These are phyloP conservation scores for Hydropsyche betteni DNA, from an alignment of 2,888 invertebrate genomes.

Conservation along the genomic window DNA sequence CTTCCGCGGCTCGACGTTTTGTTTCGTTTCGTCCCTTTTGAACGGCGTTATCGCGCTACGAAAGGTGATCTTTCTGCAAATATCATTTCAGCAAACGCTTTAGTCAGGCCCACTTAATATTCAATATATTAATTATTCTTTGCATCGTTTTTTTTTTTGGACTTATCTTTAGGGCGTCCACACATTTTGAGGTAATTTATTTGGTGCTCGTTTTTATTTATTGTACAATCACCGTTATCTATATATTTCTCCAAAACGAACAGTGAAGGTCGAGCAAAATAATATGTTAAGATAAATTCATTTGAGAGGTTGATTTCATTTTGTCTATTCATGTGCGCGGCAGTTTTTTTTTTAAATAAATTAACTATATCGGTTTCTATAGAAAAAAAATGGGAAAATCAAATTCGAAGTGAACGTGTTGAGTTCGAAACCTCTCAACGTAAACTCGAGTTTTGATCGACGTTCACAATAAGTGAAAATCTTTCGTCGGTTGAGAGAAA, in stretches of 20 bases:
- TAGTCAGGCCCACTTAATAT: slow-evolving; percentile 24
- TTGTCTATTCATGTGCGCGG: no score
- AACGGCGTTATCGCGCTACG: slow-evolving; percentile 69
- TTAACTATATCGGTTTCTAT: no score
- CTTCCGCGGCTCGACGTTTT: slow-evolving; percentile 63
- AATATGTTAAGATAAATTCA: no score
- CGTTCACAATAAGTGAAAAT: slow-evolving; percentile 28
- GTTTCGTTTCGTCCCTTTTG: slow-evolving; percentile 67
- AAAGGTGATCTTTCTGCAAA: slow-evolving; percentile 68
- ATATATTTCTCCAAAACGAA: no score
- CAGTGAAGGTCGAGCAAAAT: no score
- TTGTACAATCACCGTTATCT: no score
- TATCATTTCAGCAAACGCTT: slow-evolving; percentile 40
- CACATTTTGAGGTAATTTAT: slow-evolving; percentile 32
- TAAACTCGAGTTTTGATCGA: slow-evolving; percentile 1
- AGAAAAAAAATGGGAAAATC: no score
- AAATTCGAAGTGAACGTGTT: no score
- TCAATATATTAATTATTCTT: neutral
- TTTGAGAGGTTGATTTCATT: no score
- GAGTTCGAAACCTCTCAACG: no score
- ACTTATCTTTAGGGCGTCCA: slow-evolving; percentile 15
- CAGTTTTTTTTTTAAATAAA: no score
- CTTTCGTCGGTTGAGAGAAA: slow-evolving; percentile 19
- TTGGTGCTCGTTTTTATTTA: neutral
- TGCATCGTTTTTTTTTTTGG: neutral